phyloP scores from a whole-genome alignment of 2,113 vertebrate genomes.

The Rhinogobius similis region DNA sequence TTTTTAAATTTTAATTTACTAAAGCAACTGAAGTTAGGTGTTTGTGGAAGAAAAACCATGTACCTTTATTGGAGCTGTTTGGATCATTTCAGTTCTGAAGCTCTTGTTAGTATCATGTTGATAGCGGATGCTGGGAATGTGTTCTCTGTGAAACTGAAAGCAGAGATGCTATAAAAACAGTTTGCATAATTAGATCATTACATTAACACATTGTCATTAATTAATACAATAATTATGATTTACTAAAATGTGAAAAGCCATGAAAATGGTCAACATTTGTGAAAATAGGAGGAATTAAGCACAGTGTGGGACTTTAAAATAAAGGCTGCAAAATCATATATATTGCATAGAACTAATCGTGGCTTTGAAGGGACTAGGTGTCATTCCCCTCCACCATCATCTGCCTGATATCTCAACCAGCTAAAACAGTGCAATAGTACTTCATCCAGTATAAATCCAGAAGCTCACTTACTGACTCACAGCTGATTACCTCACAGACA shows the following conservation, averaged over 20 bases:
- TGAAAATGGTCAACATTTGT: too few relatives aligned
- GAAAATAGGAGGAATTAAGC: background rate
- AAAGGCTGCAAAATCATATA: too few relatives aligned
- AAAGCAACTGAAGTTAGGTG: too few relatives aligned
- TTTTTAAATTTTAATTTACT: too few relatives aligned
- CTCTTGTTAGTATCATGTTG: background rate
- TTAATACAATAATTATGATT: too few relatives aligned
- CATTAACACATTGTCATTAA: too few relatives aligned
- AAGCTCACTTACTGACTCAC: constrained; percentile 40
- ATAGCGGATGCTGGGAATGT: too few relatives aligned
- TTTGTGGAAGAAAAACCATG: background rate
- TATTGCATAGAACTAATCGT: constrained; percentile 3
- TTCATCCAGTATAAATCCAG: constrained; percentile 43
- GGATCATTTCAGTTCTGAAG: background rate
- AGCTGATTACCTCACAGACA: constrained; percentile 70
- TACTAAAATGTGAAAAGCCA: too few relatives aligned
- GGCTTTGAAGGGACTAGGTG: constrained; percentile 12
- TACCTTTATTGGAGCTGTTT: background rate
- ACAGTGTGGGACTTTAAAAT: background rate
- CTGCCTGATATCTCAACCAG: constrained; percentile 61
- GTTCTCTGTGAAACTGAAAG: too few relatives aligned
- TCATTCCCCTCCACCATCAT: constrained; percentile 43
- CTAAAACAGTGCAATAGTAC: constrained; percentile 74
- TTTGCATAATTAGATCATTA: too few relatives aligned
- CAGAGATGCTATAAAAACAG: too few relatives aligned